A percentile compares a stretch with the other conserved stretches of the same genome.
Conservation (phyloP, 1,140 invertebrate genomes). For the Trachymyrmex septentrionalis region DNA sequence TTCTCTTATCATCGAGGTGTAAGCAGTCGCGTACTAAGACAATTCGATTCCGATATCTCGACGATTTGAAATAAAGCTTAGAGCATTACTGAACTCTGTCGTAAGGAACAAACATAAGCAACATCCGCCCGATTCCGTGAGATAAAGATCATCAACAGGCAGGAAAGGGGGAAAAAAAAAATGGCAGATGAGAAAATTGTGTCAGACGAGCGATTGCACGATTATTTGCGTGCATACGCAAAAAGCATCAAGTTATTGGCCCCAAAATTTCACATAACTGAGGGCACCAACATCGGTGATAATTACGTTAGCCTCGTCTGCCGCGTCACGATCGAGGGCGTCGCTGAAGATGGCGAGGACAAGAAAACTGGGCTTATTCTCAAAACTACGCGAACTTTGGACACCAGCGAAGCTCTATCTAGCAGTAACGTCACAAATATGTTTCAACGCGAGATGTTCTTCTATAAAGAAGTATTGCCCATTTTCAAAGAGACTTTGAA, state of each 20-base stretch:
- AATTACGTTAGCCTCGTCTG: slow-evolving; percentile 72
- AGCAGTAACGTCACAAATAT: slow-evolving; percentile 25
- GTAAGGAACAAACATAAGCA: background rate
- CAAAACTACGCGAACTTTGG: slow-evolving; percentile 53
- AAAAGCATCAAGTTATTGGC: background rate
- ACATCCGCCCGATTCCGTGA: background rate
- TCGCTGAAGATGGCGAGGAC: slow-evolving; percentile 38
- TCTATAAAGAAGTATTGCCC: slow-evolving; percentile 60
- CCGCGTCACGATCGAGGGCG: slow-evolving; percentile 62
- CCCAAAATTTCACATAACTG: slow-evolving; percentile 58
- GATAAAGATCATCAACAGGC: background rate
- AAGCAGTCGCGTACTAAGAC: background rate
- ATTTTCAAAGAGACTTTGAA: slow-evolving; percentile 62
- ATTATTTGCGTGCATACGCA: slow-evolving; percentile 6
- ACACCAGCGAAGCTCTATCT: background rate
- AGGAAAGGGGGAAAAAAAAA: background rate
- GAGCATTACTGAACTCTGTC: background rate
- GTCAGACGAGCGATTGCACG: slow-evolving; percentile 1
- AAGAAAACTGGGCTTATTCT: slow-evolving; percentile 62
- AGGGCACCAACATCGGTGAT: slow-evolving; percentile 65
- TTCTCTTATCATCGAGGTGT: slow-evolving; percentile 7
- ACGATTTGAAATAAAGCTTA: slow-evolving; percentile 15
- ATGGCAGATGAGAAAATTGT: background rate
- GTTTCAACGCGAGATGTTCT: slow-evolving; percentile 70
- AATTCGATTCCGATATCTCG: background rate